A percentile compares a stretch with the other conserved stretches of the same genome.
These are phyloP conservation scores for Eospalax fontanierii DNA, from an alignment of 2,797 vertebrate genomes.

Conservation along the genomic window DNA sequence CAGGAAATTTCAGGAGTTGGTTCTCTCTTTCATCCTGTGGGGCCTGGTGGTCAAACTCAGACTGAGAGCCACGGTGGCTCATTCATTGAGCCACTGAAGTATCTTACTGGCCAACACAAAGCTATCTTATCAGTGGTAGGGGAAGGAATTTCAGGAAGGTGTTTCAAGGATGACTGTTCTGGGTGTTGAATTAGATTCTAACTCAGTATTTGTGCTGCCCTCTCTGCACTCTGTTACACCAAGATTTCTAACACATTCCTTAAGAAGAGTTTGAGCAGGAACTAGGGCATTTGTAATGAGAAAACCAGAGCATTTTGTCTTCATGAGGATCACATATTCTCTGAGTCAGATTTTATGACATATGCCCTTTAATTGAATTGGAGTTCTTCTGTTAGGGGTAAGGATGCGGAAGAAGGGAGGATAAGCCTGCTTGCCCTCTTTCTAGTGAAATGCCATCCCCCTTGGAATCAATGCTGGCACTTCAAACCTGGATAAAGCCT, in stretches of 20 bases:
- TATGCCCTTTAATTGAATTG: slow-evolving; percentile 45
- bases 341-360: slow-evolving; percentile 62
- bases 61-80: background rate
- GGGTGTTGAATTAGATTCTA: slow-evolving; percentile 29
- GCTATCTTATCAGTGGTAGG: background rate
- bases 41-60: background rate
- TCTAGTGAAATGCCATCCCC: background rate
- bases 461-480: slow-evolving; percentile 52
- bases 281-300: slow-evolving; percentile 64
- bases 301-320: slow-evolving; percentile 76
- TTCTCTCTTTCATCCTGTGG: background rate
- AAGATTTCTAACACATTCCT: slow-evolving; percentile 68
- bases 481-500: slow-evolving; percentile 62
- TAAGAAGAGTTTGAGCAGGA: slow-evolving; percentile 68
- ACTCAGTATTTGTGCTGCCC: slow-evolving; percentile 26
- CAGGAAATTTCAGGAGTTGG: background rate
- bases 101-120: too few species aligned
- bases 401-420: background rate
- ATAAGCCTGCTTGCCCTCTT: background rate
- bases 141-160: slow-evolving; percentile 46
- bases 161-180: slow-evolving; percentile 20
- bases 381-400: background rate
- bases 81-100: too few species aligned
- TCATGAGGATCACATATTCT: slow-evolving; percentile 64
- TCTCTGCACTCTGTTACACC: slow-evolving; percentile 27